Base-by-base conservation (phyloP, 2,888 invertebrate species). In the Alsophila aescularia region DNA sequence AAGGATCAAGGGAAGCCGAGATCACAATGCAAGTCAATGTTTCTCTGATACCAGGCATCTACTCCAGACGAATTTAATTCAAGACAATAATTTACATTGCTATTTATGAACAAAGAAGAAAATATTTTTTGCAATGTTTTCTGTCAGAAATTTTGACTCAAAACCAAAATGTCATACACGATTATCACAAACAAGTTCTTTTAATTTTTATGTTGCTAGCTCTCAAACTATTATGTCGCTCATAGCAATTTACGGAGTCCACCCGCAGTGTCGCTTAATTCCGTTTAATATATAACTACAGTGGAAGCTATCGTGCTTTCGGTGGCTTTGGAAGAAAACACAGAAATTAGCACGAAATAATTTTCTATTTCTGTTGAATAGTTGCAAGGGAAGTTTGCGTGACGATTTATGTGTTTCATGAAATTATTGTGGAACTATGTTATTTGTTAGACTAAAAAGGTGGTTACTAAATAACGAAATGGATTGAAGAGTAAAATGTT, bases 211-310 rank as follows among this genome's bases (percentile, higher is more conserved):
- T 10, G 29, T 8, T 29, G 32, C 31, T 31, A 18, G 29, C 31
- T 37, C 29, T 47, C 10, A 6, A n/a, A 52, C 59, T 66, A 69
- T 67, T 62, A 58, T 58, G 62, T 64, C 40, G 52, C 31, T 48
- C 31, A 48, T 24, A 31, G 21, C 14, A 12, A n/a, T 37, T 43
- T 32, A 29, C 43, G 12, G 34, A 14, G 41, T 16, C 40, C 31
- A 31, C 32, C 40, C 31, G 36, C 32, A 43, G 45, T 52, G 42
- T 47, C 34, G 34, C 36, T 59, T 50, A 55, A 48, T 55, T 60
- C 35, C 24, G 32, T 44, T 36, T 52, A 51, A 49, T 52, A 58
- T 58, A 59, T 42, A 49, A 50, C 56, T 32, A 32, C 15, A 24
- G 15, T 56, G 63, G 63, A 65, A 59, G 32, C 42, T 37, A 50